Conservation (phyloP, 2,797 vertebrate species). For the Borostomias antarcticus region DNA sequence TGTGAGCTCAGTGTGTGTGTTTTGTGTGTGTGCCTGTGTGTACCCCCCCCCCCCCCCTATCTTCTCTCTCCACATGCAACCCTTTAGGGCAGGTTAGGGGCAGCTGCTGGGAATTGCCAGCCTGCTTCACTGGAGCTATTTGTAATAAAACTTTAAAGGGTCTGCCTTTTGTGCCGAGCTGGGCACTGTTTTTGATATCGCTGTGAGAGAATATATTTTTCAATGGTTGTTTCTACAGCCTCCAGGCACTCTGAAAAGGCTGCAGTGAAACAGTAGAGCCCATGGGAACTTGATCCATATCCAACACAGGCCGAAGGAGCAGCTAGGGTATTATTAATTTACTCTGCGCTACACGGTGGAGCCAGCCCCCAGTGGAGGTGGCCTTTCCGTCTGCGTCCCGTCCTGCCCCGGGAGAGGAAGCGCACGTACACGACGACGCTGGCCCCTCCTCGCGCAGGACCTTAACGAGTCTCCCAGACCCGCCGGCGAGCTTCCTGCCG, state of each 20-base stretch:
- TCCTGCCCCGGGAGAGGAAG: conserved; percentile 1
- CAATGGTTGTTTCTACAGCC: conserved; percentile 24
- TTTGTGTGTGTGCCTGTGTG: conserved; percentile 14
- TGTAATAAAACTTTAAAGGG: conserved; percentile 44
- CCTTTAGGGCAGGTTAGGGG: conserved; percentile 12
- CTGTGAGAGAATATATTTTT: conserved; percentile 34
- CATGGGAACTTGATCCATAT: conserved; percentile 76
- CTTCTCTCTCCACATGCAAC: conserved; percentile 3
- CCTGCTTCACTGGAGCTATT: conserved; percentile 32
- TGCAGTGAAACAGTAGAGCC: conserved; percentile 75
- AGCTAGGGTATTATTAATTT: conserved; percentile 82
- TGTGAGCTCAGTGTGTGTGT: conserved; percentile 11
- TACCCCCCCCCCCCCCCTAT: not conserved
- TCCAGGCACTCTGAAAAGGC: conserved; percentile 48
- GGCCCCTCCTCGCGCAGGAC: conserved; percentile 10
- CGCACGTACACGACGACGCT: not conserved
- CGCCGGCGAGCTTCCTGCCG: conserved; percentile 21
- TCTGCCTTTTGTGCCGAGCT: conserved; percentile 22
- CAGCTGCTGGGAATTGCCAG: conserved; percentile 29
- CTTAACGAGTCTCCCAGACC: conserved; percentile 35
- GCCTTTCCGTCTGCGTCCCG: conserved; percentile 27
- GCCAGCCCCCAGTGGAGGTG: conserved; percentile 39
- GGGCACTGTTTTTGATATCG: conserved; percentile 23
- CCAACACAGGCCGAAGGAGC: conserved; percentile 54
- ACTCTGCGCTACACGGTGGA: conserved; percentile 52